phyloP scores from a whole-genome alignment of 2,888 invertebrate genomes.

The Eubasilissa splendida region DNA sequence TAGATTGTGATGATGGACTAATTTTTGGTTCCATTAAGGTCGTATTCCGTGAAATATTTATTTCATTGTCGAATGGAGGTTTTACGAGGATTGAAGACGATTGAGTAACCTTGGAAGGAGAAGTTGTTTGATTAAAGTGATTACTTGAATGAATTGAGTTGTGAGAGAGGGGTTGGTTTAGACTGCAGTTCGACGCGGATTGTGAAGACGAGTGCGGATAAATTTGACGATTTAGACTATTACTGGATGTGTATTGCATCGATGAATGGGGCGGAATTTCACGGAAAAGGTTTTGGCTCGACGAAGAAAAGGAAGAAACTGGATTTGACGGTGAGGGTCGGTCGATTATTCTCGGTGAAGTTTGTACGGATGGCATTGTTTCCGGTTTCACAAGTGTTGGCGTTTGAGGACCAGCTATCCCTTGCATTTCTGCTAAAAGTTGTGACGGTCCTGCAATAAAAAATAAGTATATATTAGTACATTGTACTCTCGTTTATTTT shows the following conservation, averaged over 20 bases:
- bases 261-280: constrained; percentile 29
- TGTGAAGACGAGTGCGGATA: neutral
- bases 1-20: constrained; percentile 22
- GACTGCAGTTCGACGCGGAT: constrained; percentile 26
- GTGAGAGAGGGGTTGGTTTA: constrained; percentile 13
- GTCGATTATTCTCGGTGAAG: constrained; percentile 21
- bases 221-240: neutral
- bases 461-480: constrained; percentile 13
- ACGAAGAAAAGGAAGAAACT: constrained; percentile 4
- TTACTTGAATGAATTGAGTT: neutral
- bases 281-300: constrained; percentile 4
- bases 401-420: constrained; percentile 58
- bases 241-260: neutral
- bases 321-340: neutral
- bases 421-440: constrained; percentile 65
- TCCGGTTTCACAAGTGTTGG: constrained; percentile 9
- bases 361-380: neutral
- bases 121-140: neutral
- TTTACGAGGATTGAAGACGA: constrained; percentile 3
- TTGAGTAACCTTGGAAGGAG: constrained; percentile 7
- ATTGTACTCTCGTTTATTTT: neutral
- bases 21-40: neutral
- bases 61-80: constrained; percentile 36
- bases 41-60: constrained; percentile 2
- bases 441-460: constrained; percentile 69